Evolutionary conservation across 1,140 invertebrate species (phyloP).

Genomic region (Stegodyphus dumicola): DNA sequence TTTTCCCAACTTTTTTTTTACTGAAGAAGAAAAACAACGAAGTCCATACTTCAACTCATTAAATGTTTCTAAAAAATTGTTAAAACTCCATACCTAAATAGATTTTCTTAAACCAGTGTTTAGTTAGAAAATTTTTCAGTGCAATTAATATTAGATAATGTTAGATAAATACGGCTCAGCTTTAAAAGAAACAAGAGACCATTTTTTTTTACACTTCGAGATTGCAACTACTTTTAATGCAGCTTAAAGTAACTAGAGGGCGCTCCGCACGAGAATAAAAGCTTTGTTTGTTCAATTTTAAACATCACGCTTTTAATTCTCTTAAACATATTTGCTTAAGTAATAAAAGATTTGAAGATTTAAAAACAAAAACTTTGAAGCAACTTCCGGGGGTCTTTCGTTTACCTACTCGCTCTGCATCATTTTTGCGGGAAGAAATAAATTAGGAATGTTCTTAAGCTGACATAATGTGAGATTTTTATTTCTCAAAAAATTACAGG

Average conservation of each 20-base stretch:
- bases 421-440: no score
- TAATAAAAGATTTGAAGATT: conserved; percentile 9
- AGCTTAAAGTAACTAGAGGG: not conserved
- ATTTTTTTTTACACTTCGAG: not conserved
- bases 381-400: no score
- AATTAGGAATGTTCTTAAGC: no score
- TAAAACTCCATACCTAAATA: not conserved
- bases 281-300: conserved; percentile 13
- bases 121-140: conserved; percentile 34
- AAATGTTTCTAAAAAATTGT: not conserved
- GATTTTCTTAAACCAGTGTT: conserved; percentile 4
- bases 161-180: conserved; percentile 5
- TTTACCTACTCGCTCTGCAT: no score
- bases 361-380: not conserved
- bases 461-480: no score
- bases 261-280: not conserved
- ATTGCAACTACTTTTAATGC: no score
- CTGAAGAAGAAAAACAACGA: not conserved
- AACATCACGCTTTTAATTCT: conserved; percentile 16
- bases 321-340: conserved; percentile 18
- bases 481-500: no score
- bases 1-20: not conserved
- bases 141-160: conserved; percentile 41
- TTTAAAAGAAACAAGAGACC: not conserved
- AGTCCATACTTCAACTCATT: conserved; percentile 3